These are phyloP conservation scores for Epinephelus awoara DNA, from an alignment of 2,797 vertebrate species.

Conservation along the genomic window DNA sequence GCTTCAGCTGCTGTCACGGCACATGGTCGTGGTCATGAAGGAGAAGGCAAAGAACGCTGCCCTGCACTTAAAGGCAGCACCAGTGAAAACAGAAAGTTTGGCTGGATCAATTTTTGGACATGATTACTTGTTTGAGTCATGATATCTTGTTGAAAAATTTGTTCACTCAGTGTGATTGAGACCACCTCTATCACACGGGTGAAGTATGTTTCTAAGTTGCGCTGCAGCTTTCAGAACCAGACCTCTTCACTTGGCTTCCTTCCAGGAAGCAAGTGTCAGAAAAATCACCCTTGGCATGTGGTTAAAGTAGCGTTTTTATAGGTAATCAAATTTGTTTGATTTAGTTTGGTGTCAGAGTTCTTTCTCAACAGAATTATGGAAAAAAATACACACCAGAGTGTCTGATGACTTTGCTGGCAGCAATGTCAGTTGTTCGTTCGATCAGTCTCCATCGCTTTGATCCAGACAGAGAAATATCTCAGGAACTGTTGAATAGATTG, in stretches of 20 bases:
- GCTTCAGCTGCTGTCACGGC: conserved; percentile 45
- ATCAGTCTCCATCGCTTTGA: neutral
- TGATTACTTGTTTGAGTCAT: neutral
- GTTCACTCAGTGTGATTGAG: neutral
- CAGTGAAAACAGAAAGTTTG: neutral
- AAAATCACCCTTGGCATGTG: neutral
- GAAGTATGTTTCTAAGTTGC: neutral
- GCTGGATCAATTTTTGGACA: rapidly evolving
- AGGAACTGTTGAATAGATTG: neutral
- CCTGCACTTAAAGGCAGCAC: neutral
- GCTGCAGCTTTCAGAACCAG: neutral
- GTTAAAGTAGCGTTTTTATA: neutral
- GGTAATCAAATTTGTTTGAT: conserved; percentile 1
- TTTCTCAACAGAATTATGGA: neutral
- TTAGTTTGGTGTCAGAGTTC: neutral
- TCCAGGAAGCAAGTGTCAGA: neutral
- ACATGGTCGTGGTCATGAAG: conserved; percentile 3
- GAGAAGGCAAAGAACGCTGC: neutral
- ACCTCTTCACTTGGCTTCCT: neutral
- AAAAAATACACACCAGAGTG: neutral
- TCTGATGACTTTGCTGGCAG: conserved; percentile 7
- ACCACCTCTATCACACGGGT: neutral
- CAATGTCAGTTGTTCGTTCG: neutral
- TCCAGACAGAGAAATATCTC: neutral
- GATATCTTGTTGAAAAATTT: neutral